These are phyloP conservation scores for Ardeotis arabs DNA, from an alignment of 2,113 vertebrate genomes.

Conservation along the genomic window DNA sequence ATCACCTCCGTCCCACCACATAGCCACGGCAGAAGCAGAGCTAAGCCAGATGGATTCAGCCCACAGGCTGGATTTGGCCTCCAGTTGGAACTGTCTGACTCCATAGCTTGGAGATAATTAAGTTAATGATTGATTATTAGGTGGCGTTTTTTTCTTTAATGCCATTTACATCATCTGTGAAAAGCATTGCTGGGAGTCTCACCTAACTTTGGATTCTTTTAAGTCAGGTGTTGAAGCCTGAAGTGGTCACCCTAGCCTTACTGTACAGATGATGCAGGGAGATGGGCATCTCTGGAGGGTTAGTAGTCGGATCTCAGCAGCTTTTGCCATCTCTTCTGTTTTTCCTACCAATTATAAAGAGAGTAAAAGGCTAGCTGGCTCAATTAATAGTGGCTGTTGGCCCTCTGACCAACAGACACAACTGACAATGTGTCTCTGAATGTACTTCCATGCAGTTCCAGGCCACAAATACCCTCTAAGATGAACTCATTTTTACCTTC, in stretches of 20 bases:
- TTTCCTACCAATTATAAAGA: background rate
- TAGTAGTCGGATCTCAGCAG: background rate
- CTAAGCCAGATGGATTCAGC: conserved; percentile 21
- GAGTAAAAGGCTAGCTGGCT: background rate
- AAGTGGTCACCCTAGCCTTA: background rate
- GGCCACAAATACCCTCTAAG: background rate
- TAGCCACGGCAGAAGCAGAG: background rate
- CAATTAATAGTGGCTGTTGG: background rate
- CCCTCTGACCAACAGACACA: background rate
- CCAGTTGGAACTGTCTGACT: background rate
- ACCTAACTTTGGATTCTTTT: background rate
- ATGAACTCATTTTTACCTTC: background rate
- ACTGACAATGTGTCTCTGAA: background rate
- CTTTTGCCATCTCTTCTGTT: background rate
- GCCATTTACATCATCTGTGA: background rate
- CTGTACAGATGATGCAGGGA: background rate
- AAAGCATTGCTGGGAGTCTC: background rate
- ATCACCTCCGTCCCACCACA: background rate
- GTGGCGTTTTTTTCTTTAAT: background rate
- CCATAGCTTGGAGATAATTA: conserved; percentile 17
- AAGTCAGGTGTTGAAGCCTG: background rate
- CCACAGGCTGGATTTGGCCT: conserved; percentile 12
- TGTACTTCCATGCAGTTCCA: background rate
- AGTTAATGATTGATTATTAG: background rate
- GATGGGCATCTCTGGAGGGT: background rate